Base-by-base conservation (phyloP, 1,140 invertebrate species). In the Helicoverpa armigera region DNA sequence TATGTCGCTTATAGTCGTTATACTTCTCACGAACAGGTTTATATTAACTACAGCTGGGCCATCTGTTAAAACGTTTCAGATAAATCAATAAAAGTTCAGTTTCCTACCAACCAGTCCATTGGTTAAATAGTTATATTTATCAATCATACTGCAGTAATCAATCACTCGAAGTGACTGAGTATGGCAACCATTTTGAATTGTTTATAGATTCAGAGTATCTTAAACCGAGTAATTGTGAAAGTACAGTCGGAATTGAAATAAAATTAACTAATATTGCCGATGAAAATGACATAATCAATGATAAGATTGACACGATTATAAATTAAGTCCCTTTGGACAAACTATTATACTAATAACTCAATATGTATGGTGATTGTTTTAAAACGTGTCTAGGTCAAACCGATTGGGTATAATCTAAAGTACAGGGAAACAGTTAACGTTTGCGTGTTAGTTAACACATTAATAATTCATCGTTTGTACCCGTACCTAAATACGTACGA, bases 1-100 rank as follows among this genome's bases (percentile, higher is more conserved):
- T 96, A 99, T 98, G 97, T 99, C 98, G 97, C 98, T 98, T 96
- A 99, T 99, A 95, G 98, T 99, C 92, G 98, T 98, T 95, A 99
- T 99, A 97, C 98, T 98, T 96, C 98, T 96, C 93, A 99, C 98
- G 97, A 98, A 99, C 96, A 99, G 97, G 97, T 99, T 99, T 96
- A 99, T 98, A 96, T 97, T 97, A 95, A 98, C 98, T 96, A 98
- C 97, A 92, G 98, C 98, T 93, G 98, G 98, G 95, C 98, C 98
- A 98, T 98, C 97, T 98, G 97, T 96, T 96, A 93, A 88, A 90
- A 84, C 63, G 56, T 63, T 70, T 29, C 69, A 72, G 31, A 60
- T 14, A 70, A 81, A 76, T 63, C 63, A 81, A 77, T 82, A 50
- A 74, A 79, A 80, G 54, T 70, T 65, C 75, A 35, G 65, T 54